Percentiles rank a stretch among this genome's conserved stretches.
Evolutionary conservation across 92 coral and sea anemone species (phyloP).

Genomic region (Porites rus): DNA sequence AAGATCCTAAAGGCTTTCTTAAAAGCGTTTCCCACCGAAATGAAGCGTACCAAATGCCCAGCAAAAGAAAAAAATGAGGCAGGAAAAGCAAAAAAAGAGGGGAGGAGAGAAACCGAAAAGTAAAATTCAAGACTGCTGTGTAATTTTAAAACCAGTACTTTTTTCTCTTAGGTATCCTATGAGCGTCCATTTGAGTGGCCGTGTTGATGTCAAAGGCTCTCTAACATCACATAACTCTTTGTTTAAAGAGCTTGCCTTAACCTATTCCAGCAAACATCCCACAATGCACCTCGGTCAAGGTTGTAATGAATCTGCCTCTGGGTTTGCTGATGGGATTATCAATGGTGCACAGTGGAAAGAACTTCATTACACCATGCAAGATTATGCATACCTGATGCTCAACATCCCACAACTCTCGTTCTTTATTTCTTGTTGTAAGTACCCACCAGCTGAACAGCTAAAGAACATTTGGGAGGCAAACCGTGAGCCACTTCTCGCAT

Average conservation of each 20-base stretch:
- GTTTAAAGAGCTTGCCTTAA: conserved; percentile 81
- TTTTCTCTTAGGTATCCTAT: conserved; percentile 83
- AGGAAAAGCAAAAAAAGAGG: too few relatives aligned
- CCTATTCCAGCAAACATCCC: conserved; percentile 83
- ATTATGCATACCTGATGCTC: conserved; percentile 80
- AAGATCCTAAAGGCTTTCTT: too few relatives aligned
- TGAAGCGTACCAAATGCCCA: too few relatives aligned
- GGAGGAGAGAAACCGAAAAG: too few relatives aligned
- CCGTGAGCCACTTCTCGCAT: conserved; percentile 76
- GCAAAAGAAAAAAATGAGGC: too few relatives aligned
- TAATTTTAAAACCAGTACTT: too few relatives aligned
- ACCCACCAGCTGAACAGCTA: conserved; percentile 65
- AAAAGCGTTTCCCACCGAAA: too few relatives aligned
- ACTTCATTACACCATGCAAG: conserved; percentile 92
- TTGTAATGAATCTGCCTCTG: conserved; percentile 66
- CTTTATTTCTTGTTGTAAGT: conserved; percentile 93
- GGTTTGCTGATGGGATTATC: conserved; percentile 75
- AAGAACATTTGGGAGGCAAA: conserved; percentile 72
- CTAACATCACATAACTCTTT: conserved; percentile 79
- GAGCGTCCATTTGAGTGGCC: conserved; percentile 54
- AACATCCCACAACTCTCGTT: conserved; percentile 81
- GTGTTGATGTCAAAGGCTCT: conserved; percentile 62
- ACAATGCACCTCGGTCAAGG: conserved; percentile 89
- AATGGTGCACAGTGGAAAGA: conserved; percentile 86
- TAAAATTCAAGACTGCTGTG: too few relatives aligned